Evolutionary conservation across 1,140 invertebrate genomes (phyloP).

Genomic region (Tetragonula clypearis): DNA sequence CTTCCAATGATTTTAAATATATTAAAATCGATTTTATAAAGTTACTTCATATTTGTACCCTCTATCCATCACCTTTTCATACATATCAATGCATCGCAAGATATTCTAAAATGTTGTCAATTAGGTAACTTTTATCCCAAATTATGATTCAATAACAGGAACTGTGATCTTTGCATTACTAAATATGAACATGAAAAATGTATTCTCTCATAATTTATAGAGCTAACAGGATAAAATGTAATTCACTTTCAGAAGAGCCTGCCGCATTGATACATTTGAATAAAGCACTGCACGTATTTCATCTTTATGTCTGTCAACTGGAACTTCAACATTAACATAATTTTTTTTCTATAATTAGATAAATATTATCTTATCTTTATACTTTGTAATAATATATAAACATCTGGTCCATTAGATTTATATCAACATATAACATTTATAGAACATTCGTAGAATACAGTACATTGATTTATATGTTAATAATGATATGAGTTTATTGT

Average conservation of each 20-base stretch:
- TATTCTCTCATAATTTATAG: constrained; percentile 42
- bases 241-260: constrained; percentile 58
- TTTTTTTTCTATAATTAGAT: constrained; percentile 70
- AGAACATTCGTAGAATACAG: constrained; percentile 80
- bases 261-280: constrained; percentile 59
- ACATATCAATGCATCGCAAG: constrained; percentile 51
- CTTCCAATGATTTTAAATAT: constrained; percentile 42
- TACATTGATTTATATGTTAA: constrained; percentile 77
- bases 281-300: constrained; percentile 49
- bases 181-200: constrained; percentile 55
- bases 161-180: constrained; percentile 43
- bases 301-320: constrained; percentile 60
- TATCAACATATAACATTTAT: constrained; percentile 80
- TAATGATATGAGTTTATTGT: constrained; percentile 78
- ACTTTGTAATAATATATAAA: constrained; percentile 80
- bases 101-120: constrained; percentile 45
- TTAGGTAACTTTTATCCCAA: constrained; percentile 13
- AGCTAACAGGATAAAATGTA: constrained; percentile 35
- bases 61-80: constrained; percentile 42
- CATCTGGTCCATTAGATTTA: constrained; percentile 80
- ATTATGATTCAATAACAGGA: constrained; percentile 46
- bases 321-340: constrained; percentile 74
- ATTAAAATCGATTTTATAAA: constrained; percentile 59
- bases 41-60: constrained; percentile 63
- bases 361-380: constrained; percentile 75